These are phyloP conservation scores for Mus musculus DNA, from an alignment of 2,113 vertebrate genomes.

Conservation along the genomic window GRCm39 chr14:102625501-102626000, in stretches of 20 bases:
- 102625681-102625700: neutral
- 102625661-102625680: neutral
- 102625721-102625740: neutral
- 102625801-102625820: neutral
- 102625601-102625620: neutral
- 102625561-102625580: neutral
- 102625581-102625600: too few species aligned
- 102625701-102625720: neutral
- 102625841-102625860: neutral
- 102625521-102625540: neutral
- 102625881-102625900: neutral
- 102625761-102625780: neutral
- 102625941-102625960: neutral
- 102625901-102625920: neutral
- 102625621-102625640: neutral
- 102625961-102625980: neutral
- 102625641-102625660: neutral
- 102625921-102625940: neutral
- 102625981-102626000: neutral
- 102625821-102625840: neutral
- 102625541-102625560: neutral
- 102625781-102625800: conserved; percentile 35
- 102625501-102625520: neutral
- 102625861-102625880: neutral
- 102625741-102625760: conserved; percentile 24